Conservation (phyloP, 2,888 invertebrate genomes). For the Hydroisotoma schaefferi region DNA sequence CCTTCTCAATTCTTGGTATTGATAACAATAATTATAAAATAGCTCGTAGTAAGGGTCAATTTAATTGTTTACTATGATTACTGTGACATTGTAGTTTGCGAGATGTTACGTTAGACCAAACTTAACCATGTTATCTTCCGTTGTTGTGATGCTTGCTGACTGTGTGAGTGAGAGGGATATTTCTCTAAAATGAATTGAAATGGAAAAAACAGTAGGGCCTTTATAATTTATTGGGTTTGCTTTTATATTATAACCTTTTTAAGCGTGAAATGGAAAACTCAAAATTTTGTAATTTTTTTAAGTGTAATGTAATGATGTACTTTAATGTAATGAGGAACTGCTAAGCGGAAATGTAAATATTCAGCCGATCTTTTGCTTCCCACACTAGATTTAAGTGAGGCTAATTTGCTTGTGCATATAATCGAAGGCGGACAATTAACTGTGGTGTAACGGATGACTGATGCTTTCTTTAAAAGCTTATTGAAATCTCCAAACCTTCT, state of each 20-base stretch:
- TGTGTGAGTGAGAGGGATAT: constrained; percentile 17
- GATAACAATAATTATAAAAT: constrained; percentile 14
- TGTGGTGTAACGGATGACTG: constrained; percentile 31
- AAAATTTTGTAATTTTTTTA: constrained; percentile 31
- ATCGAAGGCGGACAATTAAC: constrained; percentile 26
- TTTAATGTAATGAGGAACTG: constrained; percentile 15
- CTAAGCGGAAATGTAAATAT: constrained; percentile 10
- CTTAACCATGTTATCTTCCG: constrained; percentile 21
- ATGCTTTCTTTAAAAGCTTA: constrained; percentile 24
- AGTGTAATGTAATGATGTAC: constrained; percentile 20
- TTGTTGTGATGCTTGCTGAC: constrained; percentile 21
- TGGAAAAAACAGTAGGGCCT: constrained; percentile 15
- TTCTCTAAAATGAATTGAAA: constrained; percentile 15
- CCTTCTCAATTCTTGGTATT: constrained; percentile 15
- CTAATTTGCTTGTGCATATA: constrained; percentile 17
- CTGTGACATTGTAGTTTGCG: constrained; percentile 2
- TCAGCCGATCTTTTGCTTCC: constrained; percentile 14
- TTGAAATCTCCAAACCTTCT: constrained; percentile 8
- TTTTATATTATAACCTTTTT: constrained; percentile 24
- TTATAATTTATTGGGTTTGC: constrained; percentile 19
- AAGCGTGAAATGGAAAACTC: constrained; percentile 17
- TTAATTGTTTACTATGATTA: constrained; percentile 3
- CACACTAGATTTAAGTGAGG: background rate
- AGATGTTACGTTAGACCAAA: constrained; percentile 3
- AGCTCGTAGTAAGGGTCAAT: constrained; percentile 14